Conservation (phyloP, 1,140 invertebrate genomes). For the Rhagoletis zephyria region DNA sequence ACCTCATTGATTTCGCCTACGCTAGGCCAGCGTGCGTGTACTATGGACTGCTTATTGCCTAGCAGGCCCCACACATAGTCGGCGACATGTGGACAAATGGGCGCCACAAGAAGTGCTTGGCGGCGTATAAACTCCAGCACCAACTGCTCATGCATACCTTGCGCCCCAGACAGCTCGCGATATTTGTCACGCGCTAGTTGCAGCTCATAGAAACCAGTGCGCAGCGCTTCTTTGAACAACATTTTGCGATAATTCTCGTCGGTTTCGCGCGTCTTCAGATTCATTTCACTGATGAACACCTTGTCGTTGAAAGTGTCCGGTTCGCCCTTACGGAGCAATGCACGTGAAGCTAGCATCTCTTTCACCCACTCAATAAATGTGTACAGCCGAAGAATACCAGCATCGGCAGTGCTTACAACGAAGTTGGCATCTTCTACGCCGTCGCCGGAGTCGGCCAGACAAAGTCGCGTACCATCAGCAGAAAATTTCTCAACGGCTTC, state of each 20-base stretch:
- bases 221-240: slow-evolving; percentile 95
- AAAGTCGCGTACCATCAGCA: slow-evolving; percentile 95
- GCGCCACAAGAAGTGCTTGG: slow-evolving; percentile 90
- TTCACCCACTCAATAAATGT: slow-evolving; percentile 97
- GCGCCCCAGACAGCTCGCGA: slow-evolving; percentile 82
- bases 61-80: slow-evolving; percentile 92
- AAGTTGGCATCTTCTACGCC: slow-evolving; percentile 99
- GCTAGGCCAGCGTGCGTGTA: slow-evolving; percentile 87
- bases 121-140: slow-evolving; percentile 88
- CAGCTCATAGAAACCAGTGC: slow-evolving; percentile 94
- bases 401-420: slow-evolving; percentile 93
- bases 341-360: slow-evolving; percentile 83
- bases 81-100: slow-evolving; percentile 96
- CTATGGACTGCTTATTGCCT: slow-evolving; percentile 83
- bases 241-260: slow-evolving; percentile 88
- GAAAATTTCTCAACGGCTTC: slow-evolving; percentile 95
- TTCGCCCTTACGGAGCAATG: slow-evolving; percentile 78
- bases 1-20: slow-evolving; percentile 82
- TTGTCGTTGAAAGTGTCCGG: slow-evolving; percentile 88
- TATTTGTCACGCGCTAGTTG: slow-evolving; percentile 94
- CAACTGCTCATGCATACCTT: slow-evolving; percentile 83
- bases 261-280: slow-evolving; percentile 88
- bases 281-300: slow-evolving; percentile 94
- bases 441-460: slow-evolving; percentile 96
- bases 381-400: slow-evolving; percentile 93